Base-by-base conservation (phyloP, 2,113 vertebrate species). In the Gymnarchus niloticus region DNA sequence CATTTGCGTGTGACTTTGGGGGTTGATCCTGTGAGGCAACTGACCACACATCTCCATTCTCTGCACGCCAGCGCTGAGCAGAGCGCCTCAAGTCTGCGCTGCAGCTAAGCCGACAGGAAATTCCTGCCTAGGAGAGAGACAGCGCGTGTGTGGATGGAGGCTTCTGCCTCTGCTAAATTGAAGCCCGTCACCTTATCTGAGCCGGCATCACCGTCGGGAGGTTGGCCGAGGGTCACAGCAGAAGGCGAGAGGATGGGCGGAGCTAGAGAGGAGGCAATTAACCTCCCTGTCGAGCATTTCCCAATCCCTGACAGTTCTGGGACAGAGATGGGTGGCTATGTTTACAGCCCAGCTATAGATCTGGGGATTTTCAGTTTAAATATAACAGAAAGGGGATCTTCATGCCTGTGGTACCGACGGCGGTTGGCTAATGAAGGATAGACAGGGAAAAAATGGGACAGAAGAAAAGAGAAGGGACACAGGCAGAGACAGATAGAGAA, bases 381-480 rank as follows among this genome's bases (percentile, higher is more conserved):
- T 23, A 44, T 37, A 41, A 51, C 41, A 12, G 51, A 57, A 90
- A 54, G 87, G 69, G 86, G 88, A 81, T 85, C 44, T 57, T 86
- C 49, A 9, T 73, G 85, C 85, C 84, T 89, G 83, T 33, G 73
- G 77, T 48, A 8, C 23, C 85, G 87, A 90, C 80, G 88, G 86
- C 9, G 76, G 76, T 73, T 83, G 54, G 83, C 33, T 88, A 87
- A 77, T 8, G 3, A 21, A 78, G 41, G 52, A 52, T 25, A 51
- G 37, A 69, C 56, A 41, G 5, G 7, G 0, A 80, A 6, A 19
- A 37, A 28, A 85, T 56, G 6, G 21, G 10, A 25, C 19, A 86
- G 82, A 87, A 21, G 83, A 88, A 44, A 12, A 54, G 61, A 54
- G 61, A 73, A 85, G 14, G 46, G 78, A 56, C 9, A 37, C 12